A percentile compares a stretch with the other conserved stretches of the same genome.
Evolutionary conservation across 2,888 invertebrate genomes (phyloP).

Genomic region (Microchrysa polita): DNA sequence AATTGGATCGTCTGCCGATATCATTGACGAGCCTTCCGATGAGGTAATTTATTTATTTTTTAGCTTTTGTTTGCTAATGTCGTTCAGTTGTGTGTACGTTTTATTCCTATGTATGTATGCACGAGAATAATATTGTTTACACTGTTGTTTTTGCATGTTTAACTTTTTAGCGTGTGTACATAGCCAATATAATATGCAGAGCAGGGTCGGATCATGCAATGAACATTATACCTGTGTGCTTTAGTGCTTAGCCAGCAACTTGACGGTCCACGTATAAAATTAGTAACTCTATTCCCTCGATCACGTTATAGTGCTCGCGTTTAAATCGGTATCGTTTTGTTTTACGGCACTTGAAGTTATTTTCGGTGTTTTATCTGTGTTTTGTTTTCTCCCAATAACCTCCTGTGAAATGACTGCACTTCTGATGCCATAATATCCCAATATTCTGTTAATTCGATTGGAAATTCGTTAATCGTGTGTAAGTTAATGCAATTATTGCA

Average conservation of each 20-base stretch:
- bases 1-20: constrained; percentile 45
- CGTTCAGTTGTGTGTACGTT: not conserved
- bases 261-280: not conserved
- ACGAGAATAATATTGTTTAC: not conserved
- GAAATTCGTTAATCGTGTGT: no score
- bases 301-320: not conserved
- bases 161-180: not conserved
- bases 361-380: no score
- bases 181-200: no score
- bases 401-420: no score
- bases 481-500: no score
- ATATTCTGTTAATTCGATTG: no score
- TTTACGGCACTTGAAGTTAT: no score
- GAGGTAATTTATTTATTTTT: constrained; percentile 47
- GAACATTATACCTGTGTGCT: constrained; percentile 32
- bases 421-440: no score
- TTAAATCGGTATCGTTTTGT: no score
- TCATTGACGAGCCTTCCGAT: constrained; percentile 48
- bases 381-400: no score
- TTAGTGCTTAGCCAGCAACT: not conserved
- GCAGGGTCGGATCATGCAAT: not conserved
- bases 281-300: not conserved
- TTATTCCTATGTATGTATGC: no score
- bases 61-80: not conserved
- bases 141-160: not conserved